Base-by-base conservation (phyloP, 1,140 invertebrate species). In the Drosophila albomicans region DNA sequence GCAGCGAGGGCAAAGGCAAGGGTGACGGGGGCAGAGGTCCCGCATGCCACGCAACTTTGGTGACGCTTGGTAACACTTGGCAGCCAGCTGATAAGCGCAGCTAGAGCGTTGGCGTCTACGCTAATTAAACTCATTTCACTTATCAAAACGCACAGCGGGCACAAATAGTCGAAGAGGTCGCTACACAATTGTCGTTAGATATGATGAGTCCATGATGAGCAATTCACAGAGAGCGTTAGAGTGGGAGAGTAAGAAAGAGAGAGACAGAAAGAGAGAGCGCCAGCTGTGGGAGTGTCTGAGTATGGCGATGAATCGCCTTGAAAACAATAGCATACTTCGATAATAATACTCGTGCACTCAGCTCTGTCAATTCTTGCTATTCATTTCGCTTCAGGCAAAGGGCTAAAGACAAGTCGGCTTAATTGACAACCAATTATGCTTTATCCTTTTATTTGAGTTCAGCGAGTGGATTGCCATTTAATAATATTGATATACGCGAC, bases 81-180 rank as follows among this genome's bases (percentile, higher is more conserved):
- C 61, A 5, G 59, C 15, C 35, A 41, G 11, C 73, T 77, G 81
- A 84, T 84, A 84, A 85, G 75, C 46, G 11, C 28, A 8, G 56
- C 20, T 16, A 49, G 62, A 49, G 62, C 63, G 25, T 45, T 45
- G 48, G 35, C 59, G 49, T 65, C 64, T 70, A 70, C 59, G 76
- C 80, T 88, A 87, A 87, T 87, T 87, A 82, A 87, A 88, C 62
- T 71, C 84, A 73, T 71, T 87, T 87, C 79, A 66, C 58, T 87
- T 88, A 87, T 87, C 82, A 88, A 56, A 80, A 84, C 80, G 65
- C 73, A 76, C 75, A 82, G 72, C 82, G 67, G 56, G 75, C 6
- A 54, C 20, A 43, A 71, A 58, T 38, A 38, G 35, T 38, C 7
- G 35, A 38, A 75, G 63, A 45, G 70, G 54, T 54, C 67, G 63